Conservation (phyloP, 2,113 vertebrate species). For the Sander lucioperca region DNA sequence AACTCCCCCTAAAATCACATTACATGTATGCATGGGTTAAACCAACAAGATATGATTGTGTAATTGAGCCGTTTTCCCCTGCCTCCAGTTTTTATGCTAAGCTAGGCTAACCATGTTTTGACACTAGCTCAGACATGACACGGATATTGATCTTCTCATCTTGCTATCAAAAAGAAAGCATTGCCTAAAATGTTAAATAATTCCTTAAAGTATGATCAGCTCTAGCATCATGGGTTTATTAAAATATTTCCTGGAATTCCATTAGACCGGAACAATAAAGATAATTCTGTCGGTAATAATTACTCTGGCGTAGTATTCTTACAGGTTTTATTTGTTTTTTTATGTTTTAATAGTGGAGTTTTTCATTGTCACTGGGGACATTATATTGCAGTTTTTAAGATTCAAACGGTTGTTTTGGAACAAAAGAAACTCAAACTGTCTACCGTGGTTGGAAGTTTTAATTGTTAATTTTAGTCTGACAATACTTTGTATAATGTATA, state of each 20-base stretch:
- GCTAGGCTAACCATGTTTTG: too few relatives aligned
- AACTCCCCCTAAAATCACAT: not conserved
- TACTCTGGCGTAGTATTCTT: not conserved
- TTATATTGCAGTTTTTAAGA: slow-evolving; percentile 4
- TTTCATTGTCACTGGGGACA: not conserved
- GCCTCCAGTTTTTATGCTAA: too few relatives aligned
- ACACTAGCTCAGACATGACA: not conserved
- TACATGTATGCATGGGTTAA: not conserved
- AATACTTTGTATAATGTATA: slow-evolving; percentile 70
- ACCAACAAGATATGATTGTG: not conserved
- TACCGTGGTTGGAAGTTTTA: slow-evolving; percentile 41
- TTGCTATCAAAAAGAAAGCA: not conserved
- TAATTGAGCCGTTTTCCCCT: too few relatives aligned
- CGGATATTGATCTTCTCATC: not conserved
- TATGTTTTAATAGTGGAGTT: not conserved
- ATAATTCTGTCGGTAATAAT: slow-evolving; percentile 8
- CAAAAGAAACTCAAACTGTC: slow-evolving; percentile 33
- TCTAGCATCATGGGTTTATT: not conserved
- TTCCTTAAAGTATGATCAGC: not conserved
- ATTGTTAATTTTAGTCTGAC: slow-evolving; percentile 58
- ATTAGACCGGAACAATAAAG: slow-evolving; percentile 5
- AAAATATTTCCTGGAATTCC: slow-evolving; percentile 5
- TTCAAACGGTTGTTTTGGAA: not conserved
- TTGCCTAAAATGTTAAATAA: not conserved
- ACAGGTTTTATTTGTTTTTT: not conserved